These are phyloP conservation scores for Dasypolia templi DNA, from an alignment of 2,888 invertebrate genomes.

Conservation along the genomic window DNA sequence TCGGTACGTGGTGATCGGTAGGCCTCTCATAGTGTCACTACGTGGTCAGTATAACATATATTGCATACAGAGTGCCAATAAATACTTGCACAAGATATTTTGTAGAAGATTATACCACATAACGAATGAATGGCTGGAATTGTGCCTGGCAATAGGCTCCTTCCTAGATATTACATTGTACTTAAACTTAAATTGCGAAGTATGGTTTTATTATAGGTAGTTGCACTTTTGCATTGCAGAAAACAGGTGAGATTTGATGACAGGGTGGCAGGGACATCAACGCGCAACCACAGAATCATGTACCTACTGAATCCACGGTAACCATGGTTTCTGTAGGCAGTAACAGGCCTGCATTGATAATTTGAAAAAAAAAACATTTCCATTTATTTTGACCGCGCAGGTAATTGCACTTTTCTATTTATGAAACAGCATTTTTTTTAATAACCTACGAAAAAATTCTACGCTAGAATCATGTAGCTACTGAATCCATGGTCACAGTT, in stretches of 20 bases:
- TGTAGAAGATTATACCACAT: neutral
- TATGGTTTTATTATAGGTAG: neutral
- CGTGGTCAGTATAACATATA: neutral
- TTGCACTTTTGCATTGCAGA: neutral
- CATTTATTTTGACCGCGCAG: too few species aligned
- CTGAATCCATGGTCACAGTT: too few species aligned
- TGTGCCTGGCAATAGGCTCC: neutral
- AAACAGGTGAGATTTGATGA: neutral
- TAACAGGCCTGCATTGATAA: too few species aligned
- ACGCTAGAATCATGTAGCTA: too few species aligned
- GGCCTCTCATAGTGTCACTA: conserved; percentile 18
- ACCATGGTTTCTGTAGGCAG: too few species aligned
- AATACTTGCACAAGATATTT: neutral
- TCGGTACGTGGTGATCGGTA: neutral
- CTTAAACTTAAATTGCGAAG: neutral
- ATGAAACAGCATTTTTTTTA: too few species aligned
- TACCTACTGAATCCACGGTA: too few species aligned
- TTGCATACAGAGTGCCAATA: neutral
- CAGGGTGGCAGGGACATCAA: too few species aligned
- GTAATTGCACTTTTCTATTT: too few species aligned
- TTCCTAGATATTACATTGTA: neutral
- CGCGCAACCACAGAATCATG: too few species aligned
- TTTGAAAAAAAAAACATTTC: too few species aligned
- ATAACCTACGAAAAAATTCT: too few species aligned
- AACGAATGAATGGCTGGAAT: neutral